phyloP scores from a whole-genome alignment of 1,140 invertebrate genomes.

The Papilio polytes region DNA sequence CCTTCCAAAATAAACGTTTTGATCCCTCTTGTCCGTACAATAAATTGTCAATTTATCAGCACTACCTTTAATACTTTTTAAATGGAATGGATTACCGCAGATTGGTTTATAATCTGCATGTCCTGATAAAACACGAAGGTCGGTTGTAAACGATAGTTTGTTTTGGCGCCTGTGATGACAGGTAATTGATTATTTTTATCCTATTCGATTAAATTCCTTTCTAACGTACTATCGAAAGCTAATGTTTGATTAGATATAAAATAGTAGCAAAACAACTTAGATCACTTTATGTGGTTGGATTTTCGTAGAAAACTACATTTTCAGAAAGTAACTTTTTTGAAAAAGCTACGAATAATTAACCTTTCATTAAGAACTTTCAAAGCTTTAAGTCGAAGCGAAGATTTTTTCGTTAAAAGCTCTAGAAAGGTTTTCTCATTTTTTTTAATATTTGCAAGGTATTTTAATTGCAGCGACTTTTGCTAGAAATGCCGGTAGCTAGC shows the following conservation, averaged over 20 bases:
- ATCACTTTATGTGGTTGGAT: neutral
- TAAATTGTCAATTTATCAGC: constrained; percentile 19
- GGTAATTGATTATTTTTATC: constrained; percentile 30
- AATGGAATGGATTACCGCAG: constrained; percentile 5
- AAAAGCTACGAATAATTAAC: neutral
- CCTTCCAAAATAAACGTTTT: neutral
- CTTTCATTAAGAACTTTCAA: neutral
- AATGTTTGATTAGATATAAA: neutral
- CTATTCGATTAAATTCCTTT: constrained; percentile 31
- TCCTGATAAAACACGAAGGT: constrained; percentile 12
- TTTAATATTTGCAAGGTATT: neutral
- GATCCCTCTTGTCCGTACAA: neutral
- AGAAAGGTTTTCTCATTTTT: neutral
- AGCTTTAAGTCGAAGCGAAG: neutral
- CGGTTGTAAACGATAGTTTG: neutral
- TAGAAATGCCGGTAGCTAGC: neutral
- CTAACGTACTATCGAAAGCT: neutral
- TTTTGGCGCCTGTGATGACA: neutral
- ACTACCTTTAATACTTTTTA: neutral
- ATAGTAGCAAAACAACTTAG: constrained; percentile 9
- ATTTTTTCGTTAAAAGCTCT: neutral
- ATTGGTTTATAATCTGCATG: constrained; percentile 10
- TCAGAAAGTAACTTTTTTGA: neutral
- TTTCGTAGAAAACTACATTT: neutral
- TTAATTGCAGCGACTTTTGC: neutral